phyloP scores from a whole-genome alignment of 2,888 invertebrate genomes.

The Perizoma affinitatum region DNA sequence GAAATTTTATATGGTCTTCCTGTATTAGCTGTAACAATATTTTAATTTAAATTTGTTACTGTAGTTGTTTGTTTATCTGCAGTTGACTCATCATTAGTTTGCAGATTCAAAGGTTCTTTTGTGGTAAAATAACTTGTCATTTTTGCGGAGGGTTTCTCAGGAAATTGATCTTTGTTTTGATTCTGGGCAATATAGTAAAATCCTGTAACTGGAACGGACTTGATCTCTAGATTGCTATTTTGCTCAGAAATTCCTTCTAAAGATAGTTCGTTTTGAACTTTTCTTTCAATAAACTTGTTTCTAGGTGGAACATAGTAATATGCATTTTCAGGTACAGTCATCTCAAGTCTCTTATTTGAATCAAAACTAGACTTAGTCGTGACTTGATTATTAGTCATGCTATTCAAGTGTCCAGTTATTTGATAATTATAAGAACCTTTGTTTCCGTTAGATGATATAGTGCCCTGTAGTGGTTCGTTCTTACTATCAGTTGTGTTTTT shows the following conservation, averaged over 20 bases:
- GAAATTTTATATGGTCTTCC: constrained; percentile 6
- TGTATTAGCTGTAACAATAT: constrained; percentile 1
- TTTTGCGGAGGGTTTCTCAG: background rate
- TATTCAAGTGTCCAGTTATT: background rate
- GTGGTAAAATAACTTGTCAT: background rate
- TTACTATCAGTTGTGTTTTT: background rate
- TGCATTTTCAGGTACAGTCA: background rate
- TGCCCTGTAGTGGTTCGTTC: background rate
- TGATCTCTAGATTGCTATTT: background rate
- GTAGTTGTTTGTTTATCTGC: background rate
- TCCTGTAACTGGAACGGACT: background rate
- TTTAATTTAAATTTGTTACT: constrained; percentile 11
- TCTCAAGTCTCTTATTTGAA: background rate
- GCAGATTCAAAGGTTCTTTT: background rate
- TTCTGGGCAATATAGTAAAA: background rate
- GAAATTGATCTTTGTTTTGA: background rate
- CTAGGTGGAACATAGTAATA: constrained; percentile 21
- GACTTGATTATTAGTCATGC: background rate
- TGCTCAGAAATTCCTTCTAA: background rate
- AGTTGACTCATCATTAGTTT: background rate
- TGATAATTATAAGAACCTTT: background rate
- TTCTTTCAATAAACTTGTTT: constrained; percentile 12
- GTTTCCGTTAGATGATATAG: background rate
- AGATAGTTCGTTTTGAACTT: constrained; percentile 4
- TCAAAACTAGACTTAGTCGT: background rate